Conservation (phyloP, 2,888 invertebrate species). For the Amorpha juglandis region DNA sequence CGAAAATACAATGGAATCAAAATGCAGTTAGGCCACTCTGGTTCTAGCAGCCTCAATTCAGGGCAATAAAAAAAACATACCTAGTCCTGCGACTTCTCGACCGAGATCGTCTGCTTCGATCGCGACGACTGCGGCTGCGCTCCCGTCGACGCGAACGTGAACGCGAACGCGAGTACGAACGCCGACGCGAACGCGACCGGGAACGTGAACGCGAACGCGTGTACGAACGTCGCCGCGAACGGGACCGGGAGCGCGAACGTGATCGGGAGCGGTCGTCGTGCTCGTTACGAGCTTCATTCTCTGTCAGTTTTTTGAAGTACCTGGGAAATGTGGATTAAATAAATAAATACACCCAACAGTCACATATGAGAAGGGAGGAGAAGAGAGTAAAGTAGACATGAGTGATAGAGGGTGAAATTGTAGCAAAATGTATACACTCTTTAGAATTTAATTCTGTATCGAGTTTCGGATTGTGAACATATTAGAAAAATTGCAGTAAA, state of each 20-base stretch:
- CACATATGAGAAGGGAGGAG: too few species aligned
- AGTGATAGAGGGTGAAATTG: too few species aligned
- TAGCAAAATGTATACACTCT: too few species aligned
- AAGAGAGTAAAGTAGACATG: too few species aligned
- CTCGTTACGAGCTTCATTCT: slow-evolving; percentile 79
- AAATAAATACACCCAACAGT: too few species aligned
- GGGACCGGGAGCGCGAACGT: slow-evolving; percentile 53
- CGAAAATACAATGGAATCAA: too few species aligned
- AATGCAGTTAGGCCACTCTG: too few species aligned
- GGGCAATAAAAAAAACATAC: neutral
- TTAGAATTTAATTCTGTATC: too few species aligned
- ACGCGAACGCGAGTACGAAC: slow-evolving; percentile 40
- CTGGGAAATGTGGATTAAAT: slow-evolving; percentile 34
- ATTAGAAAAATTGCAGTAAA: too few species aligned
- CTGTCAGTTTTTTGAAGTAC: slow-evolving; percentile 72
- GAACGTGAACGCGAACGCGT: slow-evolving; percentile 48
- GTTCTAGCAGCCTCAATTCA: too few species aligned
- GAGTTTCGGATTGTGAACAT: too few species aligned
- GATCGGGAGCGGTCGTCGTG: slow-evolving; percentile 67
- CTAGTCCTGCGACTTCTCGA: slow-evolving; percentile 59
- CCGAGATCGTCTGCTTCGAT: slow-evolving; percentile 48
- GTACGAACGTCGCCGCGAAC: slow-evolving; percentile 49
- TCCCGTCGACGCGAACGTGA: slow-evolving; percentile 52
- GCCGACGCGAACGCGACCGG: slow-evolving; percentile 44
- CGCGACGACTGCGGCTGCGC: slow-evolving; percentile 55